phyloP scores from a whole-genome alignment of 2,797 vertebrate species.

The Enteromius afrohamiltoni region DNA sequence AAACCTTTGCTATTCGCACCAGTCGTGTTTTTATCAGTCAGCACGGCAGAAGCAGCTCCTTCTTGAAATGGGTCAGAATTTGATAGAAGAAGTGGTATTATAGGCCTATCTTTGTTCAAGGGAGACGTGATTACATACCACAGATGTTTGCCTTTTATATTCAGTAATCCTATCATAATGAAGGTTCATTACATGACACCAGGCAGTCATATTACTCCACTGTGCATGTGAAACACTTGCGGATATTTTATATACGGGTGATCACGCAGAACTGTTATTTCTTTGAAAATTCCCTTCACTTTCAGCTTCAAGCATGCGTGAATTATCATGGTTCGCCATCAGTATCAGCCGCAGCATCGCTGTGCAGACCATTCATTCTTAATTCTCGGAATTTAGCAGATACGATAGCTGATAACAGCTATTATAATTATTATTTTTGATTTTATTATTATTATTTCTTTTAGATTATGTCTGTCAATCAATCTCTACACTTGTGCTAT shows the following conservation, averaged over 20 bases:
- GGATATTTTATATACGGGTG: not conserved
- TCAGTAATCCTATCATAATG: slow-evolving; percentile 28
- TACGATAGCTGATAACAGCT: not conserved
- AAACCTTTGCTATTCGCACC: slow-evolving; percentile 23
- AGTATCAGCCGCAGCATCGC: not conserved
- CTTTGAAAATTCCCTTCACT: not conserved
- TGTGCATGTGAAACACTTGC: not conserved
- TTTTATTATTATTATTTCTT: not conserved
- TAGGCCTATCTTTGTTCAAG: slow-evolving; percentile 10
- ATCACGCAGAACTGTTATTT: slow-evolving; percentile 1
- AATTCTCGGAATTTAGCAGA: not conserved
- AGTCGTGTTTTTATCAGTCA: slow-evolving; percentile 1
- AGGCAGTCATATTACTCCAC: slow-evolving; percentile 11
- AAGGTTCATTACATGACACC: slow-evolving; percentile 18
- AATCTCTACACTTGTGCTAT: not conserved
- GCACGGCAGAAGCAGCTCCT: not conserved
- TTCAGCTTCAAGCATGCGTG: not conserved
- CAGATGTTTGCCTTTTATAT: slow-evolving; percentile 29
- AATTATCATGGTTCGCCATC: not conserved
- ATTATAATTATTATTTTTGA: not conserved
- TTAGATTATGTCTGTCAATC: not conserved
- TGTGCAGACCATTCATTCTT: not conserved
- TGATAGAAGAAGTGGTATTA: slow-evolving; percentile 33
- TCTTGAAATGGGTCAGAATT: slow-evolving; percentile 30
- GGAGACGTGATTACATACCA: slow-evolving; percentile 1